These are phyloP conservation scores for Sciurus niger DNA, from an alignment of 2,113 vertebrate species.

Conservation along the genomic window DNA sequence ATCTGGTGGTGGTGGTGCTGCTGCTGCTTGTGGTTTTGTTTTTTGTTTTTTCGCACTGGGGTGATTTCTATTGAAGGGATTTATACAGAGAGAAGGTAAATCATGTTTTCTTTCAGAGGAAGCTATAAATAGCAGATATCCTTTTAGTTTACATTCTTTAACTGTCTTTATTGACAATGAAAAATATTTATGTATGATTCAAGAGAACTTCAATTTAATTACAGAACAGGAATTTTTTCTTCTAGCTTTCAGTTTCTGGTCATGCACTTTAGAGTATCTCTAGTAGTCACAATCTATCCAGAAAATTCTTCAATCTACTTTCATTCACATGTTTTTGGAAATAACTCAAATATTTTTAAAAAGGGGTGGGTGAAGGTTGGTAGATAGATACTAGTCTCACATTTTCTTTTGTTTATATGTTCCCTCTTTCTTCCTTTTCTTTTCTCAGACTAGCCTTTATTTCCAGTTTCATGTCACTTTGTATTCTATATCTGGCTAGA, in stretches of 20 bases:
- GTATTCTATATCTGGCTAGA: neutral
- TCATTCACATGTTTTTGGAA: constrained; percentile 70
- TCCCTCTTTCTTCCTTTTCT: neutral
- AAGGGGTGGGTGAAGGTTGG: neutral
- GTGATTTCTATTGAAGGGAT: constrained; percentile 15
- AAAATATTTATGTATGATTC: constrained; percentile 41
- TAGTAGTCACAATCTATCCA: neutral
- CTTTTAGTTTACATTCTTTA: constrained; percentile 51
- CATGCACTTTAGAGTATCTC: neutral
- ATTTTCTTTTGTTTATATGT: neutral
- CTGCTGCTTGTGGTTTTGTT: neutral
- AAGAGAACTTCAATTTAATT: constrained; percentile 53
- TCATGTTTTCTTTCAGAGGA: constrained; percentile 18
- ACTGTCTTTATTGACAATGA: constrained; percentile 27
- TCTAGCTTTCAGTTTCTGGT: constrained; percentile 16
- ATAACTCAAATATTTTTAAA: constrained; percentile 53
- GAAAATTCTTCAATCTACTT: constrained; percentile 67
- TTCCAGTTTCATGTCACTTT: neutral
- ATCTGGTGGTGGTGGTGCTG: neutral
- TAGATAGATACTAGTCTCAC: constrained; percentile 30
- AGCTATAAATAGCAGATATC: neutral
- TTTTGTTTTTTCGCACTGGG: neutral
- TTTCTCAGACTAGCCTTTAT: neutral
- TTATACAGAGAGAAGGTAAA: constrained; percentile 29
- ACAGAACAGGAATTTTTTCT: constrained; percentile 35